Evolutionary conservation across 1,140 invertebrate species (phyloP), one percentile per base, ranked within the genome.

Genomic region (Dreissena polymorpha): DNA sequence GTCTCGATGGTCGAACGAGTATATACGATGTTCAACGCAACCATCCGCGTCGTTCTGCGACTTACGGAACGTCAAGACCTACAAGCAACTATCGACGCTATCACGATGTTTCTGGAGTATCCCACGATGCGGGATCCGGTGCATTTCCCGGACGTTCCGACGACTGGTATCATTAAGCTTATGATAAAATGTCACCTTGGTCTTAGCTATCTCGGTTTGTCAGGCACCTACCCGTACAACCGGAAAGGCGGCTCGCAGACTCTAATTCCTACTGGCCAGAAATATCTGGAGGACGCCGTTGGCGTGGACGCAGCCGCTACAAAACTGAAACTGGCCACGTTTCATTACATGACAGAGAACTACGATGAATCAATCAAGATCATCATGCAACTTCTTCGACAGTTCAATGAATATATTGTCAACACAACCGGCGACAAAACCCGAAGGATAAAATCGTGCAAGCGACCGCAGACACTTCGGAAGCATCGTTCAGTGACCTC

Each of bases 401-500:
- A 82, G 49, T 82, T 82, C 23, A 82, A 82, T 64, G 79, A 74
- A 68, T 82, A 82, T 27, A 82, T 82, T 14, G 79, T 82, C 21
- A 73, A 74, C 70, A 82, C 79, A 68, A 82, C 79, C 8, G 79
- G 79, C 18, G 79, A 82, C 21, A 82, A 82, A 74, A 82, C 79
- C 10, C 16, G 79, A 10, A 27, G 79, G 23, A 82, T 74, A 71
- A 82, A 82, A 65, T 74, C 79, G 23, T 74, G 57, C 71, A 82
- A 82, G 57, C 18, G 71, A 29, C 70, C 70, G 29, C 21, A 72
- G 10, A 2, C 79, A 14, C 49, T 73, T 5, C 57, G 79, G 60
- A 82, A 82, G 39, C 79, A 82, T 72, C 57, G 79, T 6, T 82
- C 79, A 18, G 79, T 82, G 2, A 82, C 79, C 12, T 82, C 79